Evolutionary conservation across 2,113 vertebrate species (phyloP).

Genomic region (Thomomys bottae): DNA sequence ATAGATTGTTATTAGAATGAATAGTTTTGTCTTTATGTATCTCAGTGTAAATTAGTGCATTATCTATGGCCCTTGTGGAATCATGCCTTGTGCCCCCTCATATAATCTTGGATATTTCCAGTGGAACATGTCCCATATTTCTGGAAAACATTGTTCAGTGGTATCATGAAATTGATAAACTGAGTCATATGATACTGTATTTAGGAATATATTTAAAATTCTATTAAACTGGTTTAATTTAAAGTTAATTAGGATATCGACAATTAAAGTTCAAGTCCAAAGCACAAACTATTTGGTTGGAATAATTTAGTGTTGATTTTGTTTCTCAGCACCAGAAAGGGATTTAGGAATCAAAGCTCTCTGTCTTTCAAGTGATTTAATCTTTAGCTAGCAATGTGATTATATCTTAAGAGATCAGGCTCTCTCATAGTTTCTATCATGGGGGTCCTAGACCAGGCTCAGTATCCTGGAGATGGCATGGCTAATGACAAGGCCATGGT

Average conservation of each 20-base stretch:
- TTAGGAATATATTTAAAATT: not conserved
- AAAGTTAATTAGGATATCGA: not conserved
- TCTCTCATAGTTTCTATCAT: not conserved
- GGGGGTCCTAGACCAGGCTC: not conserved
- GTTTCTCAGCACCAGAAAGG: not conserved
- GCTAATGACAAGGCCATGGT: not conserved
- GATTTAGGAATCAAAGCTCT: not conserved
- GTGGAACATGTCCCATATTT: not conserved
- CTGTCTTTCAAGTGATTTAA: not conserved
- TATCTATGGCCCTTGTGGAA: not conserved
- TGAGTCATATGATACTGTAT: not conserved
- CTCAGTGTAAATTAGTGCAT: not conserved
- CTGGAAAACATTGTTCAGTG: not conserved
- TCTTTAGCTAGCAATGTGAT: not conserved
- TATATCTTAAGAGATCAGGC: not conserved
- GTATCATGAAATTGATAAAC: conserved; percentile 1
- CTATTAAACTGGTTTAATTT: not conserved
- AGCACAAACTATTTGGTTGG: not conserved
- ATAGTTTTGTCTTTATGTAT: not conserved
- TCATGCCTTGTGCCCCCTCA: not conserved
- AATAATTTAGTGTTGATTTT: conserved; percentile 12
- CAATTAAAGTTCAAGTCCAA: not conserved
- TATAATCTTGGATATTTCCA: not conserved
- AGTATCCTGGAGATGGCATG: not conserved
- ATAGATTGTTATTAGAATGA: not conserved